A percentile compares a stretch with the other conserved stretches of the same genome.
phyloP scores from a whole-genome alignment of 2,797 vertebrate genomes.

The Macroramphosus scolopax region DNA sequence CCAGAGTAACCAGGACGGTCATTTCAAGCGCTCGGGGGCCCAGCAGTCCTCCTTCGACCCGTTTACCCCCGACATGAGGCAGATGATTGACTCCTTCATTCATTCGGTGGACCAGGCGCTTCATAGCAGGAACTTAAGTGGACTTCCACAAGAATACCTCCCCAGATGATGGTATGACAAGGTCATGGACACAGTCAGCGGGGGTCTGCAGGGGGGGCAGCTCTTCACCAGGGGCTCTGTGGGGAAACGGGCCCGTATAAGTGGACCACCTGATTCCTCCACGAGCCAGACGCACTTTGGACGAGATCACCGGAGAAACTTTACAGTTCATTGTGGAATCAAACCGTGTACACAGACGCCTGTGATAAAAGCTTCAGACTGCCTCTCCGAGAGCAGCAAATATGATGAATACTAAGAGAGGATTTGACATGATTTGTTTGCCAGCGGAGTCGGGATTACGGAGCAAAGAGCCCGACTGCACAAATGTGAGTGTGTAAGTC shows the following conservation, averaged over 20 bases:
- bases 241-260: slow-evolving; percentile 18
- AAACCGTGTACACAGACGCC: slow-evolving; percentile 7
- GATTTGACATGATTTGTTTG: slow-evolving; percentile 38
- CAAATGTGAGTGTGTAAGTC: slow-evolving; percentile 33
- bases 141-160: slow-evolving; percentile 88
- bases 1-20: slow-evolving; percentile 91
- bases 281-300: slow-evolving; percentile 20
- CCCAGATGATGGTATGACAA: slow-evolving; percentile 84
- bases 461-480: slow-evolving; percentile 33
- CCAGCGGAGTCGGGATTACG: slow-evolving; percentile 42
- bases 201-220: not conserved
- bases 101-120: slow-evolving; percentile 86
- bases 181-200: slow-evolving; percentile 14
- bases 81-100: slow-evolving; percentile 85
- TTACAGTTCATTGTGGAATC: slow-evolving; percentile 22
- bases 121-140: slow-evolving; percentile 83
- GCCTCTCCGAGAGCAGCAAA: slow-evolving; percentile 26
- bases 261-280: slow-evolving; percentile 28
- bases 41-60: slow-evolving; percentile 82
- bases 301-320: slow-evolving; percentile 27
- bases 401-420: slow-evolving; percentile 37
- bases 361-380: slow-evolving; percentile 19
- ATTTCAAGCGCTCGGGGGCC: slow-evolving; percentile 85
- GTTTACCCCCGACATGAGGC: slow-evolving; percentile 89
- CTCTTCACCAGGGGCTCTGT: slow-evolving; percentile 16